Evolutionary conservation across 1,140 invertebrate genomes (phyloP), one percentile per base, ranked within the genome.

Genomic region (Augochlora pura): DNA sequence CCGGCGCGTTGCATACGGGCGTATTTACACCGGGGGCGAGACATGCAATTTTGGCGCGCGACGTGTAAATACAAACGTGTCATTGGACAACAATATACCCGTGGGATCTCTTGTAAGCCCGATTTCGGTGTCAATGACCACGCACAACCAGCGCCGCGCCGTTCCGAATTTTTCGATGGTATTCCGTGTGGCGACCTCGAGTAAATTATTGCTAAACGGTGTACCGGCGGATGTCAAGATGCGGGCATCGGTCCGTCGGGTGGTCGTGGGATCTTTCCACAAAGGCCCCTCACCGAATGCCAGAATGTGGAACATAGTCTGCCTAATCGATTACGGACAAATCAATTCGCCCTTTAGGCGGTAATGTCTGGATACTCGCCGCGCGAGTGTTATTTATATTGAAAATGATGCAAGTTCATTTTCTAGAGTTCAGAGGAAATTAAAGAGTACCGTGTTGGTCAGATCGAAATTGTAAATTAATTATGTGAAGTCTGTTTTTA

Each of bases 21-120:
- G 72, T 88, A 92, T 91, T 91, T 91, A 91, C 86, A 38, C 64
- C 42, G 32, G 71, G 73, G 73, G 3, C 63, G 80, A 23, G 39
- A 25, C 74, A 75, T 69, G 80, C 74, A 72, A 85, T 88, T 86
- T 89, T 76, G 77, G 39, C 57, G 52, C 59, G 70, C 64, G 67
- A 84, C 82, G 83, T 75, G 85, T 85, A 85, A 85, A 85, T 86
- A 86, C 77, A 38, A 59, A 83, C 81, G 68, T 82, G 69, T 86
- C 86, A 90, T 91, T 89, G 86, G 81, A 88, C 74, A 87, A 92
- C 91, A 92, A 91, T 92, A 89, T 86, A 87, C 91, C 91, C 90
- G 89, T 92, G 88, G 90, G 88, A 89, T 70, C 66, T 32, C 32
- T 32, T 59, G 39, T 38, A 59, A n/a, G 68, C 49, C 59, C 68